Percentiles rank a stretch among this genome's conserved stretches.
Conservation (phyloP, 1,140 invertebrate genomes). For the Orchestia grillus region DNA sequence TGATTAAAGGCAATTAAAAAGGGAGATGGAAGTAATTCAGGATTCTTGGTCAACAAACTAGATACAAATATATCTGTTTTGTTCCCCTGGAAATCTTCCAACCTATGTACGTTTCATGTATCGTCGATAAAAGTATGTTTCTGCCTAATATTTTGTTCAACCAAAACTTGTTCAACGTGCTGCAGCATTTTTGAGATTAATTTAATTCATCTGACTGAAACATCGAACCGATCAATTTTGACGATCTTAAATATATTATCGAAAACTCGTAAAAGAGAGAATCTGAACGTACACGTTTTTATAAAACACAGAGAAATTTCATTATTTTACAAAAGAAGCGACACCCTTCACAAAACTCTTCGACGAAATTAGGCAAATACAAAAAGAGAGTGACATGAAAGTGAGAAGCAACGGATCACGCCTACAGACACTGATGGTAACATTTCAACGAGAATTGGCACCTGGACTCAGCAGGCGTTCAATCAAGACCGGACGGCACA, state of each 20-base stretch:
- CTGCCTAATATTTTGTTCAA: not conserved
- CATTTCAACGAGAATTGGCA: not conserved
- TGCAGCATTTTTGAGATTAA: not conserved
- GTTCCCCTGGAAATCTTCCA: too few species aligned
- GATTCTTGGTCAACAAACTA: not conserved
- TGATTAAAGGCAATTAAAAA: not conserved
- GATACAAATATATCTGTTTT: too few species aligned
- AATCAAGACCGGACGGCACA: not conserved
- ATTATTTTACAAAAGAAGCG: not conserved
- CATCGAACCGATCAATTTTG: not conserved
- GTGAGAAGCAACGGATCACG: not conserved
- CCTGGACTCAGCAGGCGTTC: not conserved
- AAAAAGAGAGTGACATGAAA: not conserved
- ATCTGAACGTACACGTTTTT: not conserved
- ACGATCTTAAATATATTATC: not conserved
- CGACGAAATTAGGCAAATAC: not conserved
- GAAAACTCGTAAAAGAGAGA: not conserved
- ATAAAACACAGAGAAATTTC: not conserved
- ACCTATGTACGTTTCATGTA: too few species aligned
- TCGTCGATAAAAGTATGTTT: too few species aligned
- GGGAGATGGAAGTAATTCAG: not conserved
- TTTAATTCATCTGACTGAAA: not conserved
- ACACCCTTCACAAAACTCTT: not conserved
- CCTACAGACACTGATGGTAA: not conserved
- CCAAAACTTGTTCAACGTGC: not conserved